Conservation (phyloP, 2,888 invertebrate genomes). For the Octodonta nipae region DNA sequence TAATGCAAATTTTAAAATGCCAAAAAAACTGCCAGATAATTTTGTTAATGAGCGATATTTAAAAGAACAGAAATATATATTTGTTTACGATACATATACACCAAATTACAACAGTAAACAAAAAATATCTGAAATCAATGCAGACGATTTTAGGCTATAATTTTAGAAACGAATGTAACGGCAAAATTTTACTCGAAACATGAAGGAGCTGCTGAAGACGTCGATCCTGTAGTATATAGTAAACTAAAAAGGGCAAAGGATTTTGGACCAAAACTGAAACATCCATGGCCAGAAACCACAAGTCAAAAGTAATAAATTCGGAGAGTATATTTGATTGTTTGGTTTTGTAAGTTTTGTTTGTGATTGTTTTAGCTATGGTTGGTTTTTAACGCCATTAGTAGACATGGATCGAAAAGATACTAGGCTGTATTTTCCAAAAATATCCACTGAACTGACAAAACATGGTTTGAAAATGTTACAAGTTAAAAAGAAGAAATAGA, state of each 20-base stretch:
- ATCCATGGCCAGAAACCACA: slow-evolving; percentile 26
- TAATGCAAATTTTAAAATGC: no score
- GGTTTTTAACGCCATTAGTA: slow-evolving; percentile 22
- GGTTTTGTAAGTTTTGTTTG: no score
- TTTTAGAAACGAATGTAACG: slow-evolving; percentile 24
- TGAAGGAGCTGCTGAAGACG: slow-evolving; percentile 21
- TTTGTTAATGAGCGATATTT: slow-evolving; percentile 23
- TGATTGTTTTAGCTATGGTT: slow-evolving; percentile 25
- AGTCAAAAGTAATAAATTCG: slow-evolving; percentile 28
- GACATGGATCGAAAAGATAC: slow-evolving; percentile 20
- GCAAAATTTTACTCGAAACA: slow-evolving; percentile 31
- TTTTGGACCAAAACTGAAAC: slow-evolving; percentile 24
- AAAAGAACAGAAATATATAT: slow-evolving; percentile 21
- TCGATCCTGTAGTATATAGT: slow-evolving; percentile 20
- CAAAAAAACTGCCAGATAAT: not conserved
- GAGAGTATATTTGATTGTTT: no score
- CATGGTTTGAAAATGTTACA: slow-evolving; percentile 11
- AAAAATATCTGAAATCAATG: not conserved
- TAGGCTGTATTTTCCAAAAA: slow-evolving; percentile 20
- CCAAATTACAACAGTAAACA: slow-evolving; percentile 23
- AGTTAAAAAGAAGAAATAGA: slow-evolving; percentile 9
- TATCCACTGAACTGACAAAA: slow-evolving; percentile 14
- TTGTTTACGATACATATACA: slow-evolving; percentile 23
- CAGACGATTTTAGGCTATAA: slow-evolving; percentile 2
- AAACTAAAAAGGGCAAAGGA: slow-evolving; percentile 22